Base-by-base conservation (phyloP, 2,797 vertebrate genomes). In the Orestias chungarensis region DNA sequence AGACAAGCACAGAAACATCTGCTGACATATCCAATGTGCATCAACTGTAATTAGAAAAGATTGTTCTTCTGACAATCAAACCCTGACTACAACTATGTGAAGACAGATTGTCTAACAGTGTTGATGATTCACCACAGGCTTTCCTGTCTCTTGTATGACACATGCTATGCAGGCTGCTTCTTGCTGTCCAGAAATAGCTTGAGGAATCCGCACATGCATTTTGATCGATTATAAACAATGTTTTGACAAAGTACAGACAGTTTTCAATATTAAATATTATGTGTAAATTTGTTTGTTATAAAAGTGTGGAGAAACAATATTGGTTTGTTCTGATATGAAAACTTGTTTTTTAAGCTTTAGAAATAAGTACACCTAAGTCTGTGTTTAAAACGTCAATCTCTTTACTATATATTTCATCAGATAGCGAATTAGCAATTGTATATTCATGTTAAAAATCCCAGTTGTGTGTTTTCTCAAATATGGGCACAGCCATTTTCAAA, bases 61-160 rank as follows among this genome's bases (percentile, higher is more conserved):
- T 38, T 68, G 29, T 69, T 46, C 52, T 65, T 70, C 49, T 62
- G 54, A 68, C 15, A 71, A 73, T 64, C 71, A 70, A 81, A 71
- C 50, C 18, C 80, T 70, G 79, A 64, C 54, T 71, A 31, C 75
- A 86, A 66, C 10, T 33, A 55, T 20, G 52, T 47, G 83, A 70
- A 71, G 69, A 68, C n/a, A 49, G 55, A n/a, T 66, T 14, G 46
- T 78, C 65, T 84, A 74, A 38, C 71, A 75, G 70, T 6, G 42
- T 46, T 67, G 75, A 68, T 89, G 88, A 89, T 79, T 91, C 86
- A 89, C 78, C 42, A 52, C 52, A 64, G 80, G 71, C 80, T 74
- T 85, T 72, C 75, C 82, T 78, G 74, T 86, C 82, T 66, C 79
- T 79, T 55, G 42, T 50, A 6, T 86, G 87, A 89, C 84, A 90